Evolutionary conservation across 2,888 invertebrate species (phyloP).

Genomic region (Tetranychus truncatus): DNA sequence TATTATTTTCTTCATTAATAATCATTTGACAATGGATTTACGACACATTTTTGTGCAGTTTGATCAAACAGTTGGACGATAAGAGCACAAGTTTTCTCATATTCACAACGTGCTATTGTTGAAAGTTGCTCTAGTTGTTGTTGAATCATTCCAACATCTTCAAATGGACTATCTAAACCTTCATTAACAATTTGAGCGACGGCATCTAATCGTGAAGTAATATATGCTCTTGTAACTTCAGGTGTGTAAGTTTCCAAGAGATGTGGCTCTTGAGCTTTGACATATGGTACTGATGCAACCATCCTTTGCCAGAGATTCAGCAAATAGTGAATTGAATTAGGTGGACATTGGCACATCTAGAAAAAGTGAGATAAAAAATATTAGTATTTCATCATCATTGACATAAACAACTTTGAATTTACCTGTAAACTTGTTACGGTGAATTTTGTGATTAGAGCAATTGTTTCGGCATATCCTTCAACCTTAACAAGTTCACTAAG

Average conservation of each 20-base stretch:
- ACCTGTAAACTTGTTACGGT: slow-evolving; percentile 86
- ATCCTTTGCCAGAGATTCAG: slow-evolving; percentile 93
- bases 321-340: slow-evolving; percentile 91
- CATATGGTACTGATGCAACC: slow-evolving; percentile 96
- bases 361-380: slow-evolving; percentile 6
- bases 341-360: slow-evolving; percentile 96
- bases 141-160: slow-evolving; percentile 82
- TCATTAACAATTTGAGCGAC: slow-evolving; percentile 65
- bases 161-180: slow-evolving; percentile 69
- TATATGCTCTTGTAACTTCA: slow-evolving; percentile 85
- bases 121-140: slow-evolving; percentile 91
- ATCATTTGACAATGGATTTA: background rate
- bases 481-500: slow-evolving; percentile 90
- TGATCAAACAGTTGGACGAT: slow-evolving; percentile 88
- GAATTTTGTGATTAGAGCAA: slow-evolving; percentile 88
- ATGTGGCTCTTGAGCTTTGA: slow-evolving; percentile 88
- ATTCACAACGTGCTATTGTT: slow-evolving; percentile 88
- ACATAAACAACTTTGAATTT: slow-evolving; percentile 24
- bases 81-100: slow-evolving; percentile 81
- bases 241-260: slow-evolving; percentile 85
- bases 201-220: slow-evolving; percentile 76
- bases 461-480: slow-evolving; percentile 80
- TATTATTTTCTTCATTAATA: too few relatives aligned
- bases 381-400: slow-evolving; percentile 20
- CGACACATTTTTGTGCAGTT: slow-evolving; percentile 62